Evolutionary conservation across 2,888 invertebrate species (phyloP).

Genomic region (Apocheima hispidaria): DNA sequence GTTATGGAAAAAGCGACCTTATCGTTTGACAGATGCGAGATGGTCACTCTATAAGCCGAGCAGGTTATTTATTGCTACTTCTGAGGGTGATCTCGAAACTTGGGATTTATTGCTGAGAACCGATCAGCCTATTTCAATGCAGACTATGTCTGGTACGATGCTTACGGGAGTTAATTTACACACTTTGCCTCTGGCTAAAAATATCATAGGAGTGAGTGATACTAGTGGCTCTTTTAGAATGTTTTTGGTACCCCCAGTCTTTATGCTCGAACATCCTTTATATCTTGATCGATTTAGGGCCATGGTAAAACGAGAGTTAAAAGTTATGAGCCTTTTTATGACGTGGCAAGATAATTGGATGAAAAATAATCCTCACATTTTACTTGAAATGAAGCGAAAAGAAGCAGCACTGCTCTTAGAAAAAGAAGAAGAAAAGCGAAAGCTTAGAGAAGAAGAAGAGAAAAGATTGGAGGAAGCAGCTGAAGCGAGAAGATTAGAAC

Average conservation of each 20-base stretch:
- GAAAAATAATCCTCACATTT: slow-evolving; percentile 68
- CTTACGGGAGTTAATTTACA: slow-evolving; percentile 88
- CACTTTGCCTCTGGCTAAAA: slow-evolving; percentile 83
- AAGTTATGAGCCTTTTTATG: slow-evolving; percentile 79
- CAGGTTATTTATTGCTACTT: slow-evolving; percentile 89
- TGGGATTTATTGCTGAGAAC: slow-evolving; percentile 92
- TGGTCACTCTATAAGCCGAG: slow-evolving; percentile 93
- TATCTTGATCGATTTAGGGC: slow-evolving; percentile 74
- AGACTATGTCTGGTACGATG: slow-evolving; percentile 88
- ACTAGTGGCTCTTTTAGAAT: slow-evolving; percentile 89
- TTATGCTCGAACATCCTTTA: slow-evolving; percentile 74
- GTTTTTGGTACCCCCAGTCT: slow-evolving; percentile 85
- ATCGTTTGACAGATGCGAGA: slow-evolving; percentile 86
- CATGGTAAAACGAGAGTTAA: slow-evolving; percentile 83
- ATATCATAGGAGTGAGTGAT: slow-evolving; percentile 89
- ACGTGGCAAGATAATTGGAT: slow-evolving; percentile 88
- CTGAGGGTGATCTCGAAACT: slow-evolving; percentile 91
- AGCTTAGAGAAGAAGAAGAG: slow-evolving; percentile 72
- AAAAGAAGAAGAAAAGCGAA: slow-evolving; percentile 75
- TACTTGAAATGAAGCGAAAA: slow-evolving; percentile 73
- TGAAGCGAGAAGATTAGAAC: slow-evolving; percentile 77
- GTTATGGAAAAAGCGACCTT: slow-evolving; percentile 88
- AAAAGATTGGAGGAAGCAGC: slow-evolving; percentile 80
- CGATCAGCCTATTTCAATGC: slow-evolving; percentile 88
- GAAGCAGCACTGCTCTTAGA: slow-evolving; percentile 75